Base-by-base conservation (phyloP, 2,888 invertebrate genomes). In the Ramazzottius varieornatus region DNA sequence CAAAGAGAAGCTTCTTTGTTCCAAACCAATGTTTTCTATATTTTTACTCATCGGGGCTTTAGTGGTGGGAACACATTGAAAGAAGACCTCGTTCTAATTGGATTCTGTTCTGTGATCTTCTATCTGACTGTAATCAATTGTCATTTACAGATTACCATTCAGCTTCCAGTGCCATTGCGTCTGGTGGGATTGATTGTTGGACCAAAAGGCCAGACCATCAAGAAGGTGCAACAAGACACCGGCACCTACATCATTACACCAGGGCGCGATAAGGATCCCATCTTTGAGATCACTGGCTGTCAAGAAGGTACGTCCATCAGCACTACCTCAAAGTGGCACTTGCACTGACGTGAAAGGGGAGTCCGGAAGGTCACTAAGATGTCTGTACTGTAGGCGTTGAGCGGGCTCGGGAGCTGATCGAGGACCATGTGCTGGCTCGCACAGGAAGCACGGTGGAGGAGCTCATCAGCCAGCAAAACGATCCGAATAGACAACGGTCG, bases 211-310 rank as follows among this genome's bases (percentile, higher is more conserved):
- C 94, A 94, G 66, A 98, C 98, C 70, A 98, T 98, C 79, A 98
- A 98, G 79, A 85, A 94, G 74, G 98, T 98, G 77, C 98, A 98
- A 77, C 96, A 98, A 78, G 90, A 92, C 76, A 94, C 96, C 66
- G 91, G 93, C 81, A 96, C 96, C 4, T 96, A 96, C 81, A 96
- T 96, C 75, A 93, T 96, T 70, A 96, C 96, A 32, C 94, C 96
- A 4, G 91, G 91, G 68, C 84, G 96, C 67, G 96, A 98, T 77
- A 92, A 93, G 79, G 94, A 98, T 77, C 98, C 98, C 16, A 90
- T 98, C 64, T 98, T 98, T 78, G 96, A 96, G 78, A 92, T 96
- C 67, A 93, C 93, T 33, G 98, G 96, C 1, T 80, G 93, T 73
- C 92, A 93, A 1, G 92, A 93, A 73, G 93, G 90, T 79, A n/a